Evolutionary conservation across 2,888 invertebrate species (phyloP).

Genomic region (Pocota personata): DNA sequence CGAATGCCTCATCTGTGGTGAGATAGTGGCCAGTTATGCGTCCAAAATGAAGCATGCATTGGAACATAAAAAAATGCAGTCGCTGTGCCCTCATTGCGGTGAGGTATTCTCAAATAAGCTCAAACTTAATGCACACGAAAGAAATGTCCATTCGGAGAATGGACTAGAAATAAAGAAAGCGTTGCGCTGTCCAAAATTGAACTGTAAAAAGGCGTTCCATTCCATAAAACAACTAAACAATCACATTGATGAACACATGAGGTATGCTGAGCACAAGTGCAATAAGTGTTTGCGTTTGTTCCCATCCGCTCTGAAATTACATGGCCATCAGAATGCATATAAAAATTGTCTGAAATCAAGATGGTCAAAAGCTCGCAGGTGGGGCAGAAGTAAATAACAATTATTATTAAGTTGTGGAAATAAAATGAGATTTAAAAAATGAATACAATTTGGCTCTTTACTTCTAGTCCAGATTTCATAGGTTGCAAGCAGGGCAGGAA

Average conservation of each 20-base stretch:
- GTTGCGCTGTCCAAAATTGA: conserved; percentile 52
- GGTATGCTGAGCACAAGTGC: conserved; percentile 33
- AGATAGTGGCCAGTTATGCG: conserved; percentile 11
- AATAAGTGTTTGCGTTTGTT: conserved; percentile 34
- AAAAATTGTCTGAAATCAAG: conserved; percentile 39
- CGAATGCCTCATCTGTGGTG: conserved; percentile 56
- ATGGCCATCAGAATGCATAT: no score
- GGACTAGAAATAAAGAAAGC: conserved; percentile 30
- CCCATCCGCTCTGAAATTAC: conserved; percentile 9
- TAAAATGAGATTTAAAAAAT: no score
- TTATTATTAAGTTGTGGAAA: no score
- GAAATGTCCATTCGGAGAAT: background rate
- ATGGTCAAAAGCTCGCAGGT: no score
- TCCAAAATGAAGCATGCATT: conserved; percentile 19
- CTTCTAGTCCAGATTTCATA: no score
- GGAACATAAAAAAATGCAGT: conserved; percentile 14
- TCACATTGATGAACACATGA: conserved; percentile 49
- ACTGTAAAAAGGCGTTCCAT: conserved; percentile 56
- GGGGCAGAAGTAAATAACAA: no score
- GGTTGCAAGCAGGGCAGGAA: no score
- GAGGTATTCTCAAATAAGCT: background rate
- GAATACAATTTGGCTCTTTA: no score
- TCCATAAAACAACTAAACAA: conserved; percentile 30
- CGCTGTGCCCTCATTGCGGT: conserved; percentile 46
- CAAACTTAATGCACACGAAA: conserved; percentile 29